Evolutionary conservation across 1,140 invertebrate species (phyloP).

Genomic region (Conus betulinus): DNA sequence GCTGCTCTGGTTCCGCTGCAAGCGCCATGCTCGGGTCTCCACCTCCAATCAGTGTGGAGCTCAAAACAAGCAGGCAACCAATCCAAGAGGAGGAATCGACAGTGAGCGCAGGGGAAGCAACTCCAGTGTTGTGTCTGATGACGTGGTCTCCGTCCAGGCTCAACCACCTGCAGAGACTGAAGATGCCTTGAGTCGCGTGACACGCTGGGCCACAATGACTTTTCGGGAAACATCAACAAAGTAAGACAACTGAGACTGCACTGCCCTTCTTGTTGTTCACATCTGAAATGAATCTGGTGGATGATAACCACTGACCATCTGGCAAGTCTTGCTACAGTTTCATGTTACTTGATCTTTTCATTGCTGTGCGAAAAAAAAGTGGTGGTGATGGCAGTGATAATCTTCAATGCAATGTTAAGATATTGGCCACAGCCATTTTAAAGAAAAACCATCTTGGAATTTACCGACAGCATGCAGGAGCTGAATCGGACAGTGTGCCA

Average conservation of each 20-base stretch:
- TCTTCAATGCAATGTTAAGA: too few relatives aligned
- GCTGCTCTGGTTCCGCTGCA: neutral
- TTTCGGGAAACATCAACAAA: neutral
- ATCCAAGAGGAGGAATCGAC: neutral
- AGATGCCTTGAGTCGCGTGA: slow-evolving; percentile 20
- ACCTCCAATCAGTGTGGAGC: neutral
- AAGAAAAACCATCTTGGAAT: too few relatives aligned
- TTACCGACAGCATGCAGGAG: too few relatives aligned
- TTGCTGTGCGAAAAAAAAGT: too few relatives aligned
- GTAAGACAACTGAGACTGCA: neutral
- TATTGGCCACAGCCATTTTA: too few relatives aligned
- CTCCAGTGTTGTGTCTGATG: slow-evolving; percentile 8
- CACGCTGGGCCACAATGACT: slow-evolving; percentile 21
- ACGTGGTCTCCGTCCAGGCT: neutral
- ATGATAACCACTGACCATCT: too few relatives aligned
- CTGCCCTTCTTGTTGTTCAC: too few relatives aligned
- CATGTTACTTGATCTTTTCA: too few relatives aligned
- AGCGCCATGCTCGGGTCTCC: neutral
- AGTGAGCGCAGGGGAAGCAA: slow-evolving; percentile 11
- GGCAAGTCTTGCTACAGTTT: too few relatives aligned
- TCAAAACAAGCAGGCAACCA: neutral
- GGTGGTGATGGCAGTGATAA: too few relatives aligned
- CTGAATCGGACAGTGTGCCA: too few relatives aligned
- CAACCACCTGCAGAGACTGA: slow-evolving; percentile 8
- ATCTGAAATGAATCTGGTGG: too few relatives aligned